These are phyloP conservation scores for Diachrysia chrysitis DNA, from an alignment of 2,888 invertebrate species.

Conservation along the genomic window DNA sequence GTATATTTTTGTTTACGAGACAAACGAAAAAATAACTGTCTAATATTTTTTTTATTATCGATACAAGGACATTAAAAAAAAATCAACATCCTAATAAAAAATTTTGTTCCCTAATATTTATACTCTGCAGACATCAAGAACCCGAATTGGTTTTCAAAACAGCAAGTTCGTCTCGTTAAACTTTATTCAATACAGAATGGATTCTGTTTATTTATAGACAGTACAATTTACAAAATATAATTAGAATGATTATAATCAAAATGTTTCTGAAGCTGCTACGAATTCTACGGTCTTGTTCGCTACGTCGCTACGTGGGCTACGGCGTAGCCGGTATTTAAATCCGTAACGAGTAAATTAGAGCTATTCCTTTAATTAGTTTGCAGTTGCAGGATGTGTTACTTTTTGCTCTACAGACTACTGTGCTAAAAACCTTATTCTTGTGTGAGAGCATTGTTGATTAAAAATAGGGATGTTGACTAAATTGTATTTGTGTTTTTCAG, in stretches of 20 bases:
- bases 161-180: not conserved
- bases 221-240: not conserved
- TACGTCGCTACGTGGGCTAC: not conserved
- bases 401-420: not conserved
- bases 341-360: not conserved
- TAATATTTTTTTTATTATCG: too few relatives aligned
- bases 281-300: not conserved
- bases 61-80: too few relatives aligned
- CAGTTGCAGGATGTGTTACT: not conserved
- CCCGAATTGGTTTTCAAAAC: not conserved
- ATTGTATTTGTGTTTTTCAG: too few relatives aligned
- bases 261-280: not conserved
- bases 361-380: not conserved
- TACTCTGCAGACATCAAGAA: not conserved
- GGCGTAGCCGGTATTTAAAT: not conserved
- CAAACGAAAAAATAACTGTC: too few relatives aligned
- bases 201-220: not conserved
- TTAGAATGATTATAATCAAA: not conserved
- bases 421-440: not conserved
- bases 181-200: not conserved
- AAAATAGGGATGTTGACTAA: too few relatives aligned
- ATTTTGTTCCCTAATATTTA: not conserved
- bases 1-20: too few relatives aligned
- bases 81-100: too few relatives aligned
- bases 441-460: too few relatives aligned